phyloP scores from a whole-genome alignment of 2,797 vertebrate species.

The Squalus acanthias region DNA sequence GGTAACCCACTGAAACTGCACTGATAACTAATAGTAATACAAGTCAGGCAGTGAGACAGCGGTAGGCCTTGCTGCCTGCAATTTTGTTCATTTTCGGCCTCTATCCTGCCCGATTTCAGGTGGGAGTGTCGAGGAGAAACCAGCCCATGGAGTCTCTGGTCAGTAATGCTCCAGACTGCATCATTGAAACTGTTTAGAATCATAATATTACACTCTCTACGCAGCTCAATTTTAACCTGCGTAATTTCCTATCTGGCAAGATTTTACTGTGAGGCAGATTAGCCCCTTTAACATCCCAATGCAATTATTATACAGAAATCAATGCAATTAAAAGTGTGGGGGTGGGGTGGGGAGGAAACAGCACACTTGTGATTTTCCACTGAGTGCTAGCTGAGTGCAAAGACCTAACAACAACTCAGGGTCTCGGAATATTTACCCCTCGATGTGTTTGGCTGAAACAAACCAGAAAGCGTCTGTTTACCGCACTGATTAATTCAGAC shows the following conservation, averaged over 20 bases:
- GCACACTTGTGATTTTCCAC: not conserved
- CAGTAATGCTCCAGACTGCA: not conserved
- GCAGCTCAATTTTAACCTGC: too few species aligned
- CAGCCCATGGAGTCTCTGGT: not conserved
- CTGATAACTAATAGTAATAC: not conserved
- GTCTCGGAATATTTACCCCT: not conserved
- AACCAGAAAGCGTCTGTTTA: not conserved
- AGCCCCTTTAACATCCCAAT: not conserved
- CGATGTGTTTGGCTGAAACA: not conserved
- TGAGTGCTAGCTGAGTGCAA: not conserved
- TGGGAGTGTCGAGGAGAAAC: not conserved
- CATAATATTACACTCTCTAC: not conserved
- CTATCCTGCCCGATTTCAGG: not conserved
- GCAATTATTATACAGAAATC: not conserved
- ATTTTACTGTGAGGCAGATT: not conserved
- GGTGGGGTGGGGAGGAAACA: not conserved
- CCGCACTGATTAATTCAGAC: not conserved
- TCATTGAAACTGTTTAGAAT: not conserved
- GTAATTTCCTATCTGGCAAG: not conserved
- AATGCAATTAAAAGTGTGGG: not conserved
- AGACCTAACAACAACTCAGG: not conserved
- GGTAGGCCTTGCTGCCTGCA: not conserved
- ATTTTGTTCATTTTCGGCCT: not conserved
- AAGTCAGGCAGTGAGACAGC: not conserved
- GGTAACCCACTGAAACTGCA: not conserved